These are phyloP conservation scores for Charaxes varanes DNA, from an alignment of 1,140 invertebrate species.

Conservation along the genomic window DNA sequence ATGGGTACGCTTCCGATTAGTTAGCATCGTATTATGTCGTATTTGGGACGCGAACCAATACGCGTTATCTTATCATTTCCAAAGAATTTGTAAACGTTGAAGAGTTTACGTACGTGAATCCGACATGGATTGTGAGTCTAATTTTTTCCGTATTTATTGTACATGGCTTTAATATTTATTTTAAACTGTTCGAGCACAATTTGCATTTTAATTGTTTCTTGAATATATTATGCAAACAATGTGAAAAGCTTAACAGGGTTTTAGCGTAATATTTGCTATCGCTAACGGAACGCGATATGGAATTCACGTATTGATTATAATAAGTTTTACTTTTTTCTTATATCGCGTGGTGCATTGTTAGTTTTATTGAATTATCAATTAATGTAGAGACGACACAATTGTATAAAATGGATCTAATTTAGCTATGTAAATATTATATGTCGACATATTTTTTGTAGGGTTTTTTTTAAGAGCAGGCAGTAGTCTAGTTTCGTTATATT, in stretches of 20 bases:
- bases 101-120: slow-evolving; percentile 14
- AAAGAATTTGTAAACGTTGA: slow-evolving; percentile 20
- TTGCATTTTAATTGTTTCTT: background rate
- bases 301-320: background rate
- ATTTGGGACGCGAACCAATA: slow-evolving; percentile 21
- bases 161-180: background rate
- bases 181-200: background rate
- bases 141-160: slow-evolving; percentile 19
- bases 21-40: slow-evolving; percentile 13
- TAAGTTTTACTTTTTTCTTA: too few relatives aligned
- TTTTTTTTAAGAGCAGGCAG: too few relatives aligned
- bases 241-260: background rate
- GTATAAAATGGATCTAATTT: too few relatives aligned
- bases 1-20: slow-evolving; percentile 17
- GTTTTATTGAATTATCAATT: too few relatives aligned
- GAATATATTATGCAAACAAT: slow-evolving; percentile 2
- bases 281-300: too few relatives aligned
- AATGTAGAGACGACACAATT: too few relatives aligned
- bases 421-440: too few relatives aligned
- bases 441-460: too few relatives aligned
- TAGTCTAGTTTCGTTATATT: too few relatives aligned
- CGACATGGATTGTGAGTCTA: slow-evolving; percentile 48
- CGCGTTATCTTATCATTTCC: slow-evolving; percentile 34
- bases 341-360: too few relatives aligned
- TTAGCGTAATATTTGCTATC: background rate